Conservation (phyloP, 2,797 vertebrate species). For the Rhynchonycteris naso region DNA sequence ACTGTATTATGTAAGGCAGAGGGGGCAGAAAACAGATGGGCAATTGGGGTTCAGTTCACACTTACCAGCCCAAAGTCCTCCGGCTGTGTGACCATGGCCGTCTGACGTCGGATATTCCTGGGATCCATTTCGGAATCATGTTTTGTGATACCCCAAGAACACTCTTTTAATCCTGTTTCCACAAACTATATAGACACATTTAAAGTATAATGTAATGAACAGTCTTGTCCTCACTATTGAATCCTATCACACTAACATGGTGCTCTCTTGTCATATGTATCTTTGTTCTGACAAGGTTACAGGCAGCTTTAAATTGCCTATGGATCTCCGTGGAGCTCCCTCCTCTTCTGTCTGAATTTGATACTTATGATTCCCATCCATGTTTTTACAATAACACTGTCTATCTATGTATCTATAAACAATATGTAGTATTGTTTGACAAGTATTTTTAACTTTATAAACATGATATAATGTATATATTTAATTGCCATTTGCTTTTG, state of each 20-base stretch:
- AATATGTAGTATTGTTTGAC: not conserved
- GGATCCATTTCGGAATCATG: not conserved
- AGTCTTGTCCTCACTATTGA: not conserved
- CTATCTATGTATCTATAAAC: not conserved
- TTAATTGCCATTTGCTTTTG: not conserved
- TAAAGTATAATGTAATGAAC: not conserved
- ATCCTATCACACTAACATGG: not conserved
- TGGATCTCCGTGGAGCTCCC: not conserved
- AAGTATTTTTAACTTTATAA: slow-evolving; percentile 16
- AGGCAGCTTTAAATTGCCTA: not conserved
- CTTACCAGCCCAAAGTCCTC: not conserved
- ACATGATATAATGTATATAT: not conserved
- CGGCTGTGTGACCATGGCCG: not conserved
- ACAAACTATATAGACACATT: not conserved
- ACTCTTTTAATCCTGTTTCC: not conserved
- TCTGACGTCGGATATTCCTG: not conserved
- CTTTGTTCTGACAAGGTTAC: not conserved
- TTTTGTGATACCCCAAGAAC: not conserved
- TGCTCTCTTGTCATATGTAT: not conserved
- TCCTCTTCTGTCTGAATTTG: not conserved
- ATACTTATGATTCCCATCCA: not conserved
- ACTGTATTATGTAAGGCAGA: not conserved
- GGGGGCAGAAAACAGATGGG: not conserved
- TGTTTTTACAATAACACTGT: not conserved
- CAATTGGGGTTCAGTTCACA: not conserved